Percentiles rank a stretch among this genome's conserved stretches.
These are phyloP conservation scores for Brienomyrus brachyistius DNA, from an alignment of 2,113 vertebrate genomes.

Conservation along the genomic window DNA sequence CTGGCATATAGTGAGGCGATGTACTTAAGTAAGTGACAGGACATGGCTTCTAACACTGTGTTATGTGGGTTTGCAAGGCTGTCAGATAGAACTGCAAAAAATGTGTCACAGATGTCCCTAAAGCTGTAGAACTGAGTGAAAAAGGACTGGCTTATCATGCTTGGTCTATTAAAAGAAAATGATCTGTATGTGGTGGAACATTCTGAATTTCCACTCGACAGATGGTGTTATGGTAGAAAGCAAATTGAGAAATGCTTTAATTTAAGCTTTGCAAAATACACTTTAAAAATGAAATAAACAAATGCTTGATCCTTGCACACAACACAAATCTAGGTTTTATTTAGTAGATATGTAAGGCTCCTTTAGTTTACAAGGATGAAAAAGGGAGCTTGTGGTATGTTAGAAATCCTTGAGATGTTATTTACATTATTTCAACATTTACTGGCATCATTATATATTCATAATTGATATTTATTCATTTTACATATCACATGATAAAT, in stretches of 20 bases:
- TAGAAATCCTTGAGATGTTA: neutral
- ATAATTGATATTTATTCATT: conserved; percentile 5
- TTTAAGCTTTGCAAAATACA: conserved; percentile 20
- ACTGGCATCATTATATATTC: neutral
- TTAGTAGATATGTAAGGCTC: neutral
- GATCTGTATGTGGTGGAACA: conserved; percentile 23
- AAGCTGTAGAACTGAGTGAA: conserved; percentile 15
- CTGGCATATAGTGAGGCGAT: neutral
- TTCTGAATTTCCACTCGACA: conserved; percentile 25
- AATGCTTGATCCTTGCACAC: conserved; percentile 14
- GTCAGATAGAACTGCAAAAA: conserved; percentile 16
- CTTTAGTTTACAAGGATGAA: neutral
- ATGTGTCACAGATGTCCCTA: conserved; percentile 19
- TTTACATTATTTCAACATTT: neutral
- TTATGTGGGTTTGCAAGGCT: conserved; percentile 18
- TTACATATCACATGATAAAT: neutral
- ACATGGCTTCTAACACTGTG: conserved; percentile 19
- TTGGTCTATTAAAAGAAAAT: conserved; percentile 25
- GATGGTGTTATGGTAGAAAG: conserved; percentile 23
- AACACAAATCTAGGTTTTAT: conserved; percentile 11
- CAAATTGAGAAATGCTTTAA: conserved; percentile 22
- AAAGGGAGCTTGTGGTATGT: neutral
- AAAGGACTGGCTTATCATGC: conserved; percentile 22
- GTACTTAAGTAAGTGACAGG: conserved; percentile 15
- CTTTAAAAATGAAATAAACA: conserved; percentile 25